Evolutionary conservation across 2,797 vertebrate genomes (phyloP).

Genomic region (Ibycter americanus): DNA sequence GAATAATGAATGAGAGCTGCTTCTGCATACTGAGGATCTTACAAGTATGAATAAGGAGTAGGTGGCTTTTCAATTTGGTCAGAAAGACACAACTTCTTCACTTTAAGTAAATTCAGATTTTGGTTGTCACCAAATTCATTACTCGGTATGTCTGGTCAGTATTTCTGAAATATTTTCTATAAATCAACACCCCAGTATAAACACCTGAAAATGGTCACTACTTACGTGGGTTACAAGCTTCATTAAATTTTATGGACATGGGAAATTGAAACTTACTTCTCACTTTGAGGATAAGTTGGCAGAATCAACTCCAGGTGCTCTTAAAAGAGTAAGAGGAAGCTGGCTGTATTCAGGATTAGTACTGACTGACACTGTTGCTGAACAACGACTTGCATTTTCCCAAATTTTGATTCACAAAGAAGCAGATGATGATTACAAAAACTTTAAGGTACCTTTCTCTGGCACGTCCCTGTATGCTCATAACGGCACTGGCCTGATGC

Average conservation of each 20-base stretch:
- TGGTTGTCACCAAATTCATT: not conserved
- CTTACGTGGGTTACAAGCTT: not conserved
- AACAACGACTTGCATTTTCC: not conserved
- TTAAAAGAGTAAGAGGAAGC: not conserved
- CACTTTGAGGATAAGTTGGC: not conserved
- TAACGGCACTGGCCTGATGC: not conserved
- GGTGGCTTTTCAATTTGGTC: not conserved
- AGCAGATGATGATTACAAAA: not conserved
- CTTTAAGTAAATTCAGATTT: not conserved
- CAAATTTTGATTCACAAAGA: not conserved
- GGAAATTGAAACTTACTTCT: not conserved
- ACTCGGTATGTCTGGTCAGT: not conserved
- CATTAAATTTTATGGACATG: not conserved
- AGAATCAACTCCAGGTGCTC: not conserved
- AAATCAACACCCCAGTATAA: not conserved
- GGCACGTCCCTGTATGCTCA: not conserved
- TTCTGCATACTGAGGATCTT: not conserved
- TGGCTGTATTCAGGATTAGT: not conserved
- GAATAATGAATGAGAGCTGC: not conserved
- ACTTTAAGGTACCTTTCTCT: not conserved
- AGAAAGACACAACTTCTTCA: not conserved
- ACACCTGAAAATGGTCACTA: not conserved
- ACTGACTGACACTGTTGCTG: not conserved
- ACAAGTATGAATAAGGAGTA: not conserved
- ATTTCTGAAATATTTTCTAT: not conserved